Percentiles rank a stretch among this genome's conserved stretches.
Conservation (phyloP, 2,888 invertebrate species). For the Lomographa bimaculata region DNA sequence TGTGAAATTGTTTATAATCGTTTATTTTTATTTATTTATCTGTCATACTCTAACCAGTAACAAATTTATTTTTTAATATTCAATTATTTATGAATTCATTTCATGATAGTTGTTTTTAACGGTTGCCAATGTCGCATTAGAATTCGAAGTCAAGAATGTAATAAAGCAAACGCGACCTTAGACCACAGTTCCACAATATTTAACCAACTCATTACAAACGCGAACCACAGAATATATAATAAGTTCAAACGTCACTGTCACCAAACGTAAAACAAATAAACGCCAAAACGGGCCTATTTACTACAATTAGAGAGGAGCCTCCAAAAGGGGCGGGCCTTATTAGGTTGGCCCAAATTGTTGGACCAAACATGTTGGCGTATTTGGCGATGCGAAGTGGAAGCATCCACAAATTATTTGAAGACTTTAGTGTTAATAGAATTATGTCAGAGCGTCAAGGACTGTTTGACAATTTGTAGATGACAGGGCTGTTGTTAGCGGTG, state of each 20-base stretch:
- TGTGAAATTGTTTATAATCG: no score
- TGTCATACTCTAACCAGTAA: no score
- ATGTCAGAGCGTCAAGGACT: slow-evolving; percentile 29
- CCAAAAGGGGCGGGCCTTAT: slow-evolving; percentile 65
- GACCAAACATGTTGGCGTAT: slow-evolving; percentile 54
- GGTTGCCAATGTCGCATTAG: no score
- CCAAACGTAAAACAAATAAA: slow-evolving; percentile 41
- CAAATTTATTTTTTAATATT: no score
- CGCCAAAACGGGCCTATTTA: slow-evolving; percentile 42
- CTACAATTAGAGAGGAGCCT: slow-evolving; percentile 62
- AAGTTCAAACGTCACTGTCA: no score
- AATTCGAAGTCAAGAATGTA: no score
- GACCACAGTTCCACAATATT: slow-evolving; percentile 13
- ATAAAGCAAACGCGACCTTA: no score
- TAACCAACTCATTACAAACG: slow-evolving; percentile 14
- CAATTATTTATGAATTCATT: no score
- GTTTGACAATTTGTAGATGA: slow-evolving; percentile 20
- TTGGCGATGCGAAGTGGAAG: slow-evolving; percentile 59
- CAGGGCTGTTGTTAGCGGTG: slow-evolving; percentile 9
- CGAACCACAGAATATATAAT: no score
- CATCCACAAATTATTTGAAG: slow-evolving; percentile 30
- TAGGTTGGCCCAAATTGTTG: slow-evolving; percentile 56
- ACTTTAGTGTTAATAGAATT: slow-evolving; percentile 37
- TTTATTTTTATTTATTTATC: no score
- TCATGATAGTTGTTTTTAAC: no score